Conservation (phyloP, 1,140 invertebrate species). For the Cyrtorhinus lividipennis region DNA sequence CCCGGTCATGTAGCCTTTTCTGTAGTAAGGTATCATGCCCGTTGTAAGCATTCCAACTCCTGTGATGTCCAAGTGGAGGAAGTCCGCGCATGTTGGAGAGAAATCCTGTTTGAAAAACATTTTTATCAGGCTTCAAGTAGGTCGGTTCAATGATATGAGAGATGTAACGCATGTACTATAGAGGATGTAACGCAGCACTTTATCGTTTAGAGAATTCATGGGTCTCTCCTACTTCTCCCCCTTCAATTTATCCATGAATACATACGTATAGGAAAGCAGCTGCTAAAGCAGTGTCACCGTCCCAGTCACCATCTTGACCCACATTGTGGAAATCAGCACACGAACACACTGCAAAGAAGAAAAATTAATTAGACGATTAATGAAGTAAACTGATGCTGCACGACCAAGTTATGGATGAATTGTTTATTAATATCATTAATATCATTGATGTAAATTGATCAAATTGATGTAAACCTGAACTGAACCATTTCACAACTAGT, state of each 20-base stretch:
- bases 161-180: constrained; percentile 26
- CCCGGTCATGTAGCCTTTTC: constrained; percentile 38
- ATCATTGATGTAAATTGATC: too few species aligned
- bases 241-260: too few species aligned
- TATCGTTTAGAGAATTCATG: background rate
- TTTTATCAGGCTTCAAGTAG: constrained; percentile 53
- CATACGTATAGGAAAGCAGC: constrained; percentile 47
- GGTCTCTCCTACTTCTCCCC: too few species aligned
- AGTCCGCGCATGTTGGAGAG: constrained; percentile 40
- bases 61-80: constrained; percentile 43
- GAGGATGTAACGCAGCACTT: constrained; percentile 23
- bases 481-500: too few species aligned
- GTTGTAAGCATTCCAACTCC: constrained; percentile 36
- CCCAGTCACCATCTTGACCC: constrained; percentile 28
- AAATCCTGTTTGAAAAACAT: too few species aligned
- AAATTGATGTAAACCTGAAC: too few species aligned
- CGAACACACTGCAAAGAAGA: background rate
- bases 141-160: constrained; percentile 39
- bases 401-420: too few species aligned
- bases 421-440: too few species aligned
- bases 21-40: constrained; percentile 35
- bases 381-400: too few species aligned
- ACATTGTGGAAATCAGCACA: constrained; percentile 39
- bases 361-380: too few species aligned
- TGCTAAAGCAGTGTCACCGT: constrained; percentile 39